Base-by-base conservation (phyloP, 1,140 invertebrate species). In the Paralvinella palmiformis region DNA sequence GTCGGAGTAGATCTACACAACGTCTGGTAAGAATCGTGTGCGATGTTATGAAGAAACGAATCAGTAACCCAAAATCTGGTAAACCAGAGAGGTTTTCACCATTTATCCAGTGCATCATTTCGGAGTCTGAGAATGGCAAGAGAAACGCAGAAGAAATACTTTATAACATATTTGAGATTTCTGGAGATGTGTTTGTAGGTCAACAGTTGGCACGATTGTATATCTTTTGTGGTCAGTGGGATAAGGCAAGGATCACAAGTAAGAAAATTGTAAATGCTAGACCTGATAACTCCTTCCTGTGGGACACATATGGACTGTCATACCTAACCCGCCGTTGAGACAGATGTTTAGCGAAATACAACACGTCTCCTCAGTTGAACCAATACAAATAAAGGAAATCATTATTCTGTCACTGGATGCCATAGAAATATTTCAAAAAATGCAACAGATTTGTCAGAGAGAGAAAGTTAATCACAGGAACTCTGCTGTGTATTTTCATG, bases 251-350 rank as follows among this genome's bases (percentile, higher is more conserved):
- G 1, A 31, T 64, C 33, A 72, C 66, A 62, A 67, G 69, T 27
- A 57, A 64, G 33, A 48, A 29, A 29, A 66, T 66, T 33, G 68
- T 63, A 20, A 10, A 63, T 13, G 62, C 41, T 32, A 65, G 59
- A 35, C 68, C 67, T 6, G 37, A 70, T 5, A 71, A 68, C 36
- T 73, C 72, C 0, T 73, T 62, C 29, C 31, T 73, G 6, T 69
- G 66, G 68, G 72, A 73, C 57, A 73, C 72, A 0, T 67, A 59
- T 58, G 70, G 69, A n/a, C n/a, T n/a, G n/a, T n/a, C n/a, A n/a
- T n/a, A n/a, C n/a, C n/a, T n/a, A n/a, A n/a, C n/a, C n/a, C n/a
- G n/a, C n/a, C n/a, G n/a, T n/a, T n/a, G n/a, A n/a, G n/a, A n/a
- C n/a, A n/a, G n/a, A n/a, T n/a, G n/a, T n/a, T n/a, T n/a, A n/a